These are phyloP conservation scores for Drosophila limbata DNA, from an alignment of 2,888 invertebrate species.

Conservation along the genomic window DNA sequence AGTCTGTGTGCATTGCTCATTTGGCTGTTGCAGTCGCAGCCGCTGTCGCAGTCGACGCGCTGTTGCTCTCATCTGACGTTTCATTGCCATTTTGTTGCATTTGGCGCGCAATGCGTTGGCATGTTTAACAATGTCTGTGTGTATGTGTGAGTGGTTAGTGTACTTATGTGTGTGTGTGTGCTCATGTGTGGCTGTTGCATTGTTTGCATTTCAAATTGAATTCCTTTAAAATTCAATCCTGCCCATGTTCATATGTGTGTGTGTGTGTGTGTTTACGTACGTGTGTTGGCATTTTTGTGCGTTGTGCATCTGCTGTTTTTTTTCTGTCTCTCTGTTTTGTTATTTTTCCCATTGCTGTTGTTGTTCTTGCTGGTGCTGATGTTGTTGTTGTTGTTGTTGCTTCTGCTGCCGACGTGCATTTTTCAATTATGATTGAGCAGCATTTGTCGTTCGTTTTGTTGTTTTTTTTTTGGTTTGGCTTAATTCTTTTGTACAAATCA, in stretches of 20 bases:
- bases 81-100: constrained; percentile 81
- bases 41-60: constrained; percentile 2
- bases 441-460: constrained; percentile 79
- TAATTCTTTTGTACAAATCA: constrained; percentile 52
- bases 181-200: constrained; percentile 60
- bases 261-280: constrained; percentile 18
- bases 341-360: constrained; percentile 47
- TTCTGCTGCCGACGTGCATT: constrained; percentile 62
- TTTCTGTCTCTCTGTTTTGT: constrained; percentile 45
- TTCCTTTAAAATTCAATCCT: constrained; percentile 72
- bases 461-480: constrained; percentile 70
- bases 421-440: constrained; percentile 80
- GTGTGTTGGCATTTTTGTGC: constrained; percentile 74
- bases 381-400: constrained; percentile 21
- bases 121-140: constrained; percentile 37
- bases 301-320: constrained; percentile 78
- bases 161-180: constrained; percentile 33
- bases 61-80: constrained; percentile 36
- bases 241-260: constrained; percentile 14
- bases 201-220: constrained; percentile 81
- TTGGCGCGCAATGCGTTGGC: constrained; percentile 73
- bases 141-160: constrained; percentile 24
- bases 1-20: constrained; percentile 48
- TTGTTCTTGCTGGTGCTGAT: constrained; percentile 39
- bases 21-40: constrained; percentile 24